A percentile compares a stretch with the other conserved stretches of the same genome.
Conservation (phyloP, 2,888 invertebrate species). For the Trypoxylon attenuatum region DNA sequence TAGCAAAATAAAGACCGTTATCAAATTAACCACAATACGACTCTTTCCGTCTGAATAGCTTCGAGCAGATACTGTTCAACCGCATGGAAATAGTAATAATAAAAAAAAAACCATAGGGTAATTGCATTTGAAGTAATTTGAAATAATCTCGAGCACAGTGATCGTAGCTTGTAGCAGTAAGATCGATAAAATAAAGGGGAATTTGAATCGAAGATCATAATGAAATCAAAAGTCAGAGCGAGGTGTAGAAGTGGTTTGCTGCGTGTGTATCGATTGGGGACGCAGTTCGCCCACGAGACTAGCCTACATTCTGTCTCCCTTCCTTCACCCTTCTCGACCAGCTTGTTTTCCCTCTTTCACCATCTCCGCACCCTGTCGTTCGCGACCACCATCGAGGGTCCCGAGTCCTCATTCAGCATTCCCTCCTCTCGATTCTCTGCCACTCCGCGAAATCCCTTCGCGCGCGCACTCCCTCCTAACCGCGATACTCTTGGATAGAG, state of each 20-base stretch:
- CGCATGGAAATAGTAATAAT: no score
- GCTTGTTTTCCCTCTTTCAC: constrained; percentile 31
- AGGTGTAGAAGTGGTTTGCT: constrained; percentile 44
- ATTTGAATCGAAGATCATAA: constrained; percentile 39
- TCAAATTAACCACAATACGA: no score
- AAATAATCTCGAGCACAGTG: no score
- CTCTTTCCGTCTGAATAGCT: no score
- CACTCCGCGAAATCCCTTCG: constrained; percentile 16
- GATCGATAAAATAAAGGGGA: constrained; percentile 24
- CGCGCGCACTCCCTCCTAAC: constrained; percentile 15
- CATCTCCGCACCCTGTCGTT: constrained; percentile 17
- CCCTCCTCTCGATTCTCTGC: constrained; percentile 48
- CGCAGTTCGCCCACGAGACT: constrained; percentile 70
- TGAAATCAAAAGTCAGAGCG: constrained; percentile 35
- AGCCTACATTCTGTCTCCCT: constrained; percentile 67
- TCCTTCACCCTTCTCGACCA: constrained; percentile 35
- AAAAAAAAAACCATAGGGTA: no score
- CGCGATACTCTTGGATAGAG: constrained; percentile 23
- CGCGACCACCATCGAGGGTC: constrained; percentile 5
- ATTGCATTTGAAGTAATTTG: no score
- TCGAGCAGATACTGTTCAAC: no score
- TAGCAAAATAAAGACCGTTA: no score
- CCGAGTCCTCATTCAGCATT: constrained; percentile 66
- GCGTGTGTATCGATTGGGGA: constrained; percentile 72
- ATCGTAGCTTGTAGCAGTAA: neutral